Conservation (phyloP, 2,888 invertebrate genomes). For the Lapara coniferarum region DNA sequence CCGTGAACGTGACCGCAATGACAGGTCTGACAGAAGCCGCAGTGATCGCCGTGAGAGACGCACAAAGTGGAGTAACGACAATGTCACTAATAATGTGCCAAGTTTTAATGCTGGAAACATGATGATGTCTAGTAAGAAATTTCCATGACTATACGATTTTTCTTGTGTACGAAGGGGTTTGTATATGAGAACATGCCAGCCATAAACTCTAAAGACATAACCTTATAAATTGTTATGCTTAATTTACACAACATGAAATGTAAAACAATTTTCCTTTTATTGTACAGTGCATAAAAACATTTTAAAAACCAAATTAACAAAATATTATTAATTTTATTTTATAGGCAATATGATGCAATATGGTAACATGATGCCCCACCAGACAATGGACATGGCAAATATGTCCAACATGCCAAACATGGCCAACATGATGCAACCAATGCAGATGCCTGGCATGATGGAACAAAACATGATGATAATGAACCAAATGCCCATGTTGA, state of each 20-base stretch:
- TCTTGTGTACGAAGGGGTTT: neutral
- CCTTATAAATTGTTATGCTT: no score
- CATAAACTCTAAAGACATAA: no score
- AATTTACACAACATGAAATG: no score
- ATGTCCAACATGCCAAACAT: slow-evolving; percentile 47
- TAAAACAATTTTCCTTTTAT: no score
- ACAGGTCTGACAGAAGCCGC: slow-evolving; percentile 39
- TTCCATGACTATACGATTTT: neutral
- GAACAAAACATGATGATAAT: slow-evolving; percentile 84
- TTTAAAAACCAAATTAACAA: no score
- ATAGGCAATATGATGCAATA: slow-evolving; percentile 52
- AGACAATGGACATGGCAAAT: slow-evolving; percentile 48
- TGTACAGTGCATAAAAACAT: no score
- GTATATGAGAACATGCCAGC: no score
- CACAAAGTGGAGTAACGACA: slow-evolving; percentile 50
- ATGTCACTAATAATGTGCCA: slow-evolving; percentile 22
- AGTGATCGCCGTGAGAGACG: slow-evolving; percentile 43
- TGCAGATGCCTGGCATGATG: slow-evolving; percentile 76
- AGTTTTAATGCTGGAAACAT: slow-evolving; percentile 34
- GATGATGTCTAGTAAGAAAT: slow-evolving; percentile 51
- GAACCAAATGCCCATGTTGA: slow-evolving; percentile 51
- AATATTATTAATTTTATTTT: slow-evolving; percentile 26
- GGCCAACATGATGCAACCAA: slow-evolving; percentile 55
- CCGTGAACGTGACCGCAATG: slow-evolving; percentile 36
- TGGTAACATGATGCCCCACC: slow-evolving; percentile 48